Evolutionary conservation across 1,140 invertebrate genomes (phyloP).

Genomic region (Leptinotarsa texana): DNA sequence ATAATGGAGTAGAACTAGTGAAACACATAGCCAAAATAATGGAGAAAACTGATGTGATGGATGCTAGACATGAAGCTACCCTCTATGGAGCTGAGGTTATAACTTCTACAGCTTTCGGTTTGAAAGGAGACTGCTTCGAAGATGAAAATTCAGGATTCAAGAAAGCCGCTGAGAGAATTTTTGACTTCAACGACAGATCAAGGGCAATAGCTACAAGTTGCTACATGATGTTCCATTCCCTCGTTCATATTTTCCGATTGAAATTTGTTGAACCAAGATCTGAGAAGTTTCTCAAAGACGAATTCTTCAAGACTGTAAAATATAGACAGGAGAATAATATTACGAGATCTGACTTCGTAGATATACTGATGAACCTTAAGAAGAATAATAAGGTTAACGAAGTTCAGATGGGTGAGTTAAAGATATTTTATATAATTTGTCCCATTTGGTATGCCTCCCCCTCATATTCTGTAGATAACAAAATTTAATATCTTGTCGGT

Average conservation of each 20-base stretch:
- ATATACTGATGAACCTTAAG: conserved; percentile 41
- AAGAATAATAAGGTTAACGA: conserved; percentile 25
- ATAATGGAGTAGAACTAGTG: neutral
- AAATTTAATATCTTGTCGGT: no score
- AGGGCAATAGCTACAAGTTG: conserved; percentile 30
- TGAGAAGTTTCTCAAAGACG: conserved; percentile 18
- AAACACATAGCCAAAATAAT: neutral
- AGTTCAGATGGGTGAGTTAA: conserved; percentile 8
- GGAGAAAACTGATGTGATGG: conserved; percentile 25
- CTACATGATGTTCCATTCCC: conserved; percentile 33
- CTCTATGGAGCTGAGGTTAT: conserved; percentile 61
- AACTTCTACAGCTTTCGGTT: conserved; percentile 56
- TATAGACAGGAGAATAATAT: conserved; percentile 26
- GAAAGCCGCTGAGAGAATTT: conserved; percentile 33
- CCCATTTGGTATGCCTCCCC: no score
- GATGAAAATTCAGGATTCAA: conserved; percentile 55
- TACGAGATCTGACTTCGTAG: conserved; percentile 44
- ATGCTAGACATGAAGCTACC: conserved; percentile 43
- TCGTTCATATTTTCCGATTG: conserved; percentile 32
- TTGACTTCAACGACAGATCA: conserved; percentile 29
- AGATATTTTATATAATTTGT: no score
- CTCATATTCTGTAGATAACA: no score
- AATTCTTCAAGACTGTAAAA: conserved; percentile 39
- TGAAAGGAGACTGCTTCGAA: conserved; percentile 55
- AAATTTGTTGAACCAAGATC: conserved; percentile 12